Evolutionary conservation across 2,888 invertebrate genomes (phyloP).

Genomic region (Clivina fossor): DNA sequence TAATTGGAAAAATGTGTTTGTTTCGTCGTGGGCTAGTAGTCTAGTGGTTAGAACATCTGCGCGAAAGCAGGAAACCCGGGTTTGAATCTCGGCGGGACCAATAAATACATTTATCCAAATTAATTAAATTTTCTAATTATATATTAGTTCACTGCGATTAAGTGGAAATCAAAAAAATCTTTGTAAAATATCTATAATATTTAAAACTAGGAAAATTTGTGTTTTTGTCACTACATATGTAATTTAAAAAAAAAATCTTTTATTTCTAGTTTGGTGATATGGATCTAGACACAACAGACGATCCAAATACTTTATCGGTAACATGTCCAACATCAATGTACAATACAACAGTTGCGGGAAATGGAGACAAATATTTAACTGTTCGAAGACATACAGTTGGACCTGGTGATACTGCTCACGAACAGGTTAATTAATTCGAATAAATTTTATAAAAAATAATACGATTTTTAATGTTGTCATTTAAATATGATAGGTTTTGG

Average conservation of each 20-base stretch:
- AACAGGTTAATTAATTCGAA: constrained; percentile 59
- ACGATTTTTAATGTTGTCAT: constrained; percentile 10
- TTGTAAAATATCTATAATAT: neutral
- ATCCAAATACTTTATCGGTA: constrained; percentile 35
- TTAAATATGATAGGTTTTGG: constrained; percentile 58
- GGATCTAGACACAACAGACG: constrained; percentile 53
- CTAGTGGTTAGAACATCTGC: no score
- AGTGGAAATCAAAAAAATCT: no score
- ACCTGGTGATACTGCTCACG: constrained; percentile 85
- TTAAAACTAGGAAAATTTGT: neutral
- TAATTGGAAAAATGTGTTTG: no score
- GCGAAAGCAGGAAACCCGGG: no score
- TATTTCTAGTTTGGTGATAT: constrained; percentile 58
- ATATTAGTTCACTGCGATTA: no score
- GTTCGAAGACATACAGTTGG: constrained; percentile 90
- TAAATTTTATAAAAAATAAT: neutral
- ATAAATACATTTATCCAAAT: no score
- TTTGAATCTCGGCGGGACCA: no score
- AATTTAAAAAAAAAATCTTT: constrained; percentile 6
- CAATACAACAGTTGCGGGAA: constrained; percentile 43
- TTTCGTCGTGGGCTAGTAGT: no score
- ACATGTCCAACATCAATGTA: constrained; percentile 13
- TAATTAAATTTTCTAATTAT: no score
- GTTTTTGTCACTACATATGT: neutral
- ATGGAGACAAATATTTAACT: constrained; percentile 58